A percentile compares a stretch with the other conserved stretches of the same genome.
Evolutionary conservation across 2,888 invertebrate species (phyloP).

Genomic region (Melinaea menophilus): DNA sequence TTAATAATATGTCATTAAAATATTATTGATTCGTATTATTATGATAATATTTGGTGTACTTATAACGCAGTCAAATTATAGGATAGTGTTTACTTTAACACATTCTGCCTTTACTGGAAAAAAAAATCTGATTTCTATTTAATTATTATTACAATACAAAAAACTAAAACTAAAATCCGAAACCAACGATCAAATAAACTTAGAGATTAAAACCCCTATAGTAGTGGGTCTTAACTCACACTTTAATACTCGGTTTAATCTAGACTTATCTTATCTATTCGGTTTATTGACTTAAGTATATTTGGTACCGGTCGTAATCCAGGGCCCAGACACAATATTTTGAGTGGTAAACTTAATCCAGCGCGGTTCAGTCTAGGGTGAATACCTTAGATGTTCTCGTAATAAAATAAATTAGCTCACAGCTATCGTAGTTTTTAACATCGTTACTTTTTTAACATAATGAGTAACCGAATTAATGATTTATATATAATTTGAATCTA

Average conservation of each 20-base stretch:
- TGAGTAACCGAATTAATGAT: neutral
- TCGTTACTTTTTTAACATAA: neutral
- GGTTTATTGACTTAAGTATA: slow-evolving; percentile 19
- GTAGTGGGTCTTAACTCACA: slow-evolving; percentile 6
- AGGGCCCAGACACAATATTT: slow-evolving; percentile 21
- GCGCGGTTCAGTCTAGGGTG: slow-evolving; percentile 8
- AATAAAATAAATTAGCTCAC: slow-evolving; percentile 11
- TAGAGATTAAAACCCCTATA: slow-evolving; percentile 16
- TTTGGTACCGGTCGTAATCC: slow-evolving; percentile 12
- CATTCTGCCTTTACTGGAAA: too few relatives aligned
- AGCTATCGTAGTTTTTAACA: neutral
- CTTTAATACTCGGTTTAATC: slow-evolving; percentile 13
- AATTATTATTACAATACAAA: too few relatives aligned
- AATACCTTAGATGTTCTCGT: slow-evolving; percentile 8
- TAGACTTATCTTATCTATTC: slow-evolving; percentile 21
- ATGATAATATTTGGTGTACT: too few relatives aligned
- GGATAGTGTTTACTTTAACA: too few relatives aligned
- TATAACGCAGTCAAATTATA: too few relatives aligned
- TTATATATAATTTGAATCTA: too few relatives aligned
- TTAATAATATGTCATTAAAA: too few relatives aligned
- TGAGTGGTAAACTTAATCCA: slow-evolving; percentile 14
- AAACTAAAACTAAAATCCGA: slow-evolving; percentile 14
- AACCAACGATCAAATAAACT: slow-evolving; percentile 24
- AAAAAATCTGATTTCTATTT: too few relatives aligned
- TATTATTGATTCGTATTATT: too few relatives aligned